Percentiles rank a stretch among this genome's conserved stretches.
Evolutionary conservation across 2,797 vertebrate genomes (phyloP).

Genomic region (Crossoptilon crossoptilon): DNA sequence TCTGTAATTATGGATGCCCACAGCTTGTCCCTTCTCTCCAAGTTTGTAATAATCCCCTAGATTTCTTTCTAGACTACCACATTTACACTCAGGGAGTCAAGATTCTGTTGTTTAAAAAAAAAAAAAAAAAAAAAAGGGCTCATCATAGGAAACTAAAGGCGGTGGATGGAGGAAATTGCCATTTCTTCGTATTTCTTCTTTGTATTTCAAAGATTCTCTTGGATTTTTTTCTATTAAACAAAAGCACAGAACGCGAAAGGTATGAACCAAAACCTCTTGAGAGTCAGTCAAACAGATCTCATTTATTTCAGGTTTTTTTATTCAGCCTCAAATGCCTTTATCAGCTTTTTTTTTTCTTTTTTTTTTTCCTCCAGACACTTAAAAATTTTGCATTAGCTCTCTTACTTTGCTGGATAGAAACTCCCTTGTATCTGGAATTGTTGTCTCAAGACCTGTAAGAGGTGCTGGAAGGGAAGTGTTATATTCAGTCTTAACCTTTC

Average conservation of each 20-base stretch:
- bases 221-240: neutral
- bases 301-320: neutral
- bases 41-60: neutral
- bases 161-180: neutral
- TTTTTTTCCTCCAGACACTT: neutral
- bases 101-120: neutral
- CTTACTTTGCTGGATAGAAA: neutral
- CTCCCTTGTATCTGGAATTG: neutral
- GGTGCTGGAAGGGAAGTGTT: neutral
- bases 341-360: neutral
- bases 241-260: neutral
- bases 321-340: neutral
- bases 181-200: neutral
- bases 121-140: neutral
- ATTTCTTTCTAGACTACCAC: neutral
- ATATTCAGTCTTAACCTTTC: neutral
- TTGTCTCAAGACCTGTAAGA: slow-evolving; percentile 2
- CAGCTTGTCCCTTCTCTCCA: neutral
- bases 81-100: neutral
- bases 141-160: neutral
- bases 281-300: neutral
- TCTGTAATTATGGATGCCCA: neutral
- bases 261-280: neutral
- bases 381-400: neutral
- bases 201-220: neutral